phyloP scores from a whole-genome alignment of 2,888 invertebrate genomes.

The Aphodius sticticus region DNA sequence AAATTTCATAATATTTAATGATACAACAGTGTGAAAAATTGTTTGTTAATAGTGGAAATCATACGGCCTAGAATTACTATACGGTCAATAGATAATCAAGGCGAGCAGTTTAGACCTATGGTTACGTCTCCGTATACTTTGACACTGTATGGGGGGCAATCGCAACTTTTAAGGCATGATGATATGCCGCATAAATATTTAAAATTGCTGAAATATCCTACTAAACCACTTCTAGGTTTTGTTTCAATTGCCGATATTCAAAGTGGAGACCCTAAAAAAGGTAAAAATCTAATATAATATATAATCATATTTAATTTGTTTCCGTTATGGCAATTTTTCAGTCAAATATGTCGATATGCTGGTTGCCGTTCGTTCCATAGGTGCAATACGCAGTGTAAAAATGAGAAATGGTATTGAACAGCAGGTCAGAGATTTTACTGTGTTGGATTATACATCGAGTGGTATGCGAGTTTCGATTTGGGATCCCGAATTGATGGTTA shows the following conservation, averaged over 20 bases:
- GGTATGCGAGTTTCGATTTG: slow-evolving; percentile 71
- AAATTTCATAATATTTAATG: slow-evolving; percentile 7
- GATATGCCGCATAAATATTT: slow-evolving; percentile 64
- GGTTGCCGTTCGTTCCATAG: slow-evolving; percentile 72
- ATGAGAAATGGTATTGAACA: slow-evolving; percentile 68
- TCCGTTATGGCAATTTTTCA: slow-evolving; percentile 21
- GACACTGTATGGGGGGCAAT: slow-evolving; percentile 71
- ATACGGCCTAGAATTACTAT: slow-evolving; percentile 70
- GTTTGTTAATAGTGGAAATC: slow-evolving; percentile 67
- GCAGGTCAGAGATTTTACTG: slow-evolving; percentile 71
- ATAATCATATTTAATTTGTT: neutral
- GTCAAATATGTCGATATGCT: slow-evolving; percentile 67
- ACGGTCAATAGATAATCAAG: slow-evolving; percentile 63
- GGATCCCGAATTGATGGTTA: slow-evolving; percentile 74
- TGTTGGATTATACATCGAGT: slow-evolving; percentile 70
- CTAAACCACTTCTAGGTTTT: slow-evolving; percentile 68
- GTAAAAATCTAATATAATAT: slow-evolving; percentile 50
- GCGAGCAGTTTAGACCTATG: slow-evolving; percentile 70
- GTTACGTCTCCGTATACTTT: slow-evolving; percentile 73
- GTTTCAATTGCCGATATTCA: slow-evolving; percentile 66
- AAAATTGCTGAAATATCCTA: slow-evolving; percentile 69
- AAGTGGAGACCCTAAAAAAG: slow-evolving; percentile 56
- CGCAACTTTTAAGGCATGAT: slow-evolving; percentile 68
- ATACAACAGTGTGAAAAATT: neutral
- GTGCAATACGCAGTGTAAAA: slow-evolving; percentile 68